Evolutionary conservation across 2,113 vertebrate species (phyloP).

Genomic region (Emydocephalus ijimae): DNA sequence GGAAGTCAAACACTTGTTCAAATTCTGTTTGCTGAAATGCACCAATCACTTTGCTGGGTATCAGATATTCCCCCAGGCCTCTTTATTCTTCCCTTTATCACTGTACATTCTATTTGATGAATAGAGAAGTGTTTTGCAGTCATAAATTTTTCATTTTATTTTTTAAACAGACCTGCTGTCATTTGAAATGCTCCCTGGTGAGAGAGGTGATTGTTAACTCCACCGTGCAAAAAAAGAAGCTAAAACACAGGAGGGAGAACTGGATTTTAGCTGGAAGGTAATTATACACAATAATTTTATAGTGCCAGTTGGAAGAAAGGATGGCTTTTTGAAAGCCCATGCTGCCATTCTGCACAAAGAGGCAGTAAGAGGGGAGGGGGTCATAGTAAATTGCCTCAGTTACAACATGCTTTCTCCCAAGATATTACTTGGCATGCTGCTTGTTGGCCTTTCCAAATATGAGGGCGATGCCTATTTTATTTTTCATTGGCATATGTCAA

Average conservation of each 20-base stretch:
- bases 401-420: slow-evolving; percentile 53
- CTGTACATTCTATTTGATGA: slow-evolving; percentile 23
- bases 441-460: slow-evolving; percentile 28
- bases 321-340: slow-evolving; percentile 42
- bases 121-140: slow-evolving; percentile 65
- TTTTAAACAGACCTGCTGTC: slow-evolving; percentile 50
- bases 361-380: no score
- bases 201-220: slow-evolving; percentile 37
- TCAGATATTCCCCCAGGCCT: not conserved
- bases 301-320: not conserved
- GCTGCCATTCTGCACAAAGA: slow-evolving; percentile 9
- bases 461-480: slow-evolving; percentile 47
- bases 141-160: slow-evolving; percentile 78
- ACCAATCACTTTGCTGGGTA: not conserved
- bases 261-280: accelerated
- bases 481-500: slow-evolving; percentile 10
- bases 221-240: not conserved
- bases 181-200: slow-evolving; percentile 52
- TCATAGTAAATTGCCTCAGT: slow-evolving; percentile 63
- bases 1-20: not conserved
- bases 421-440: slow-evolving; percentile 45
- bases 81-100: not conserved
- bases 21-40: not conserved
- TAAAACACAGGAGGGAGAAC: not conserved
- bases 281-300: accelerated